These are phyloP conservation scores for Poicephalus gulielmi DNA, from an alignment of 2,113 vertebrate species.

Conservation along the genomic window DNA sequence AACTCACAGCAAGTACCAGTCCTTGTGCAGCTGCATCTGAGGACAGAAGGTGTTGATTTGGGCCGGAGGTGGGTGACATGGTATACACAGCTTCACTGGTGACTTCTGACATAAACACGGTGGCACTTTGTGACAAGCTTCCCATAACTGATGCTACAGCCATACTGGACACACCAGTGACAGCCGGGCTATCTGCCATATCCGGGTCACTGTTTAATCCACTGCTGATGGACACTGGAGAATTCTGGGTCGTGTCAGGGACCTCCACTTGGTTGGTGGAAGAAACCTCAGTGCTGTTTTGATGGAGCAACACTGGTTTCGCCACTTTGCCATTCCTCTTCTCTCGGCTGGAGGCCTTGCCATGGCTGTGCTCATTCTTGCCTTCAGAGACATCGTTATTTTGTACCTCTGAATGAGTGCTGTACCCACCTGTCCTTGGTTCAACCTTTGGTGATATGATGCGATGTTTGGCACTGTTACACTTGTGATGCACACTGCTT, in stretches of 20 bases:
- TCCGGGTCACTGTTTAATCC: slow-evolving; percentile 97
- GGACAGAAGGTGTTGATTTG: slow-evolving; percentile 93
- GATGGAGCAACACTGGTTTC: slow-evolving; percentile 92
- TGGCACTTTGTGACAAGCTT: slow-evolving; percentile 90
- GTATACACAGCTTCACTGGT: slow-evolving; percentile 93
- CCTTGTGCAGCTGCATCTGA: slow-evolving; percentile 89
- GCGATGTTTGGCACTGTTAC: slow-evolving; percentile 99
- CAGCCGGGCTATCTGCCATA: slow-evolving; percentile 93
- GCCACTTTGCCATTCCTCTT: slow-evolving; percentile 97
- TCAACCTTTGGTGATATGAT: slow-evolving; percentile 99
- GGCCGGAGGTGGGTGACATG: slow-evolving; percentile 93
- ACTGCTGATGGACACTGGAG: slow-evolving; percentile 97
- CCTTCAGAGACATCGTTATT: slow-evolving; percentile 98
- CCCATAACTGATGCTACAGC: slow-evolving; percentile 95
- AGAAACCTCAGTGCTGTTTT: slow-evolving; percentile 97
- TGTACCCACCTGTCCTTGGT: slow-evolving; percentile 89
- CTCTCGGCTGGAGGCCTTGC: slow-evolving; percentile 87
- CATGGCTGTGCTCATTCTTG: slow-evolving; percentile 90
- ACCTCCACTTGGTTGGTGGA: slow-evolving; percentile 99
- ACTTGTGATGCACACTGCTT: slow-evolving; percentile 99
- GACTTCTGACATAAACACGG: slow-evolving; percentile 97
- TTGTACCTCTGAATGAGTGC: slow-evolving; percentile 92
- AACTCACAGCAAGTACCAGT: slow-evolving; percentile 89
- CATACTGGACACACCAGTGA: slow-evolving; percentile 93
- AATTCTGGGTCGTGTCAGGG: slow-evolving; percentile 98